Base-by-base conservation (phyloP, 1,140 invertebrate genomes). In the Hylaeus volcanicus region DNA sequence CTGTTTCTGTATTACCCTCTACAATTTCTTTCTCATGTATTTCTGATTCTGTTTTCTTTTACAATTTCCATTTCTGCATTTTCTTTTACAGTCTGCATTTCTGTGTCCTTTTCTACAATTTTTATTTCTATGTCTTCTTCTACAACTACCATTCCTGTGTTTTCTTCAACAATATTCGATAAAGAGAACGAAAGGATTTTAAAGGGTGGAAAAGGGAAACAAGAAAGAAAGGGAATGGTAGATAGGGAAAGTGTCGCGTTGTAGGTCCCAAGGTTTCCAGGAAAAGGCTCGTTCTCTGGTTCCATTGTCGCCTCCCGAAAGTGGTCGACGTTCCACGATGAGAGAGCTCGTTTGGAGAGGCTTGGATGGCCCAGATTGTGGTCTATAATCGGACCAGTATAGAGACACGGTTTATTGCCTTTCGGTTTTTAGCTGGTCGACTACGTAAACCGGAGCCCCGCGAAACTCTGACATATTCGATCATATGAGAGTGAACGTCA, bases 351-450 rank as follows among this genome's bases (percentile, higher is more conserved):
- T 74, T 78, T 69, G 77, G 64, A 81, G 75, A 75, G 72, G 60
- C 72, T 60, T 85, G 77, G 73, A 88, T 88, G 89, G 89, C 90
- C 89, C 89, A 91, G 89, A 91, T 91, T 84, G 86, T 78, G 85
- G 83, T 91, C 90, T 91, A 91, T 90, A 91, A 91, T 88, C 85
- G 83, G 85, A 91, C 51, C 74, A 9, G 69, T 81, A 82, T 88
- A 89, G 75, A 72, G 79, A 86, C 79, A 88, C 80, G 81, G 82
- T 88, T 89, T 86, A 77, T 86, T 89, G 82, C 81, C 75, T 84
- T 86, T 88, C 73, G 66, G 60, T 64, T 83, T 83, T 83, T 79
- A 82, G 55, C 81, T 83, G 80, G 55, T 48, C 41, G 55, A 39
- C 51, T 66, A 73, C 70, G 70, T 60, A 39, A 11, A 8, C 37